A percentile compares a stretch with the other conserved stretches of the same genome.
Evolutionary conservation across 2,797 vertebrate genomes (phyloP).

Genomic region (Sphenopsis melanotis): DNA sequence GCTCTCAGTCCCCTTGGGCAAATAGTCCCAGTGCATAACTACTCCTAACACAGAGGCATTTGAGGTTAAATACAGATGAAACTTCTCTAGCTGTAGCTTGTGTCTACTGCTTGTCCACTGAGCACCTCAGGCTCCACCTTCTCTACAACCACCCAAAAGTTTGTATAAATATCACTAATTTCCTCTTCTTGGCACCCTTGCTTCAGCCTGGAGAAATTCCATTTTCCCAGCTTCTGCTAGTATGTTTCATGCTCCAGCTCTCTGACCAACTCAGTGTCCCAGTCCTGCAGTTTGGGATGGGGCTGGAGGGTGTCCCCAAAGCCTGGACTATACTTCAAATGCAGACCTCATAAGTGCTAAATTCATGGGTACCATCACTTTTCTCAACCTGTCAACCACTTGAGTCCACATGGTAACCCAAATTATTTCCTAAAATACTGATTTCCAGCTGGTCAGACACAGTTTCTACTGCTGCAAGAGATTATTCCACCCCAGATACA

Average conservation of each 20-base stretch:
- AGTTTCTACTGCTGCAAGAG: background rate
- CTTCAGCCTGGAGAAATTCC: background rate
- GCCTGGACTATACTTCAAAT: background rate
- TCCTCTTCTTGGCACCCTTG: background rate
- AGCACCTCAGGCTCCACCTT: background rate
- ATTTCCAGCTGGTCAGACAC: background rate
- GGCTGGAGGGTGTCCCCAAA: background rate
- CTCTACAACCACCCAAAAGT: background rate
- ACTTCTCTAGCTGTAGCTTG: background rate
- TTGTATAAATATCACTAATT: background rate
- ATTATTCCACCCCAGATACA: background rate
- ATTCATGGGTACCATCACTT: background rate
- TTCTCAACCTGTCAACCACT: background rate
- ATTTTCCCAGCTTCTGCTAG: background rate
- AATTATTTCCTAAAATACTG: background rate
- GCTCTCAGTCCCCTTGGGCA: background rate
- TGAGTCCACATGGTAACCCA: background rate
- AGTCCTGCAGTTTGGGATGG: background rate
- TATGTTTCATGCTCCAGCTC: background rate
- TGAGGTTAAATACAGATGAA: background rate
- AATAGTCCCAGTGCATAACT: rapidly evolving
- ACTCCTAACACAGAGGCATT: background rate
- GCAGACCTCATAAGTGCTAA: background rate
- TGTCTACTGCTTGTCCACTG: background rate
- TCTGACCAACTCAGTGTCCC: background rate